Base-by-base conservation (phyloP, 2,888 invertebrate genomes). In the Habroteleia sp. region DNA sequence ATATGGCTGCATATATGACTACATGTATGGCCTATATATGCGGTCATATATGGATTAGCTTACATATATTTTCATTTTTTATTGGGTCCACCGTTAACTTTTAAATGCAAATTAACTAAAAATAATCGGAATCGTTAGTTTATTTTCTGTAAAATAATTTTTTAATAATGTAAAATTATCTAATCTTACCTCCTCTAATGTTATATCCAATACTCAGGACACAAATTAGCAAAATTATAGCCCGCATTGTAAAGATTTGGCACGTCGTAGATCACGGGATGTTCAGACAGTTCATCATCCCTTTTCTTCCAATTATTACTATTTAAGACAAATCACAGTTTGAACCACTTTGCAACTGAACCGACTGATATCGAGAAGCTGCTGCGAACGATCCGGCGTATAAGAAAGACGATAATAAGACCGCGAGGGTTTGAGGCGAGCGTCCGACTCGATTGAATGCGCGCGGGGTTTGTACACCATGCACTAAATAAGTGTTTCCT, bases 401-500 rank as follows among this genome's bases (percentile, higher is more conserved):
- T 39, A 73, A 62, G 68, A 76, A 72, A 52, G 68, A 76, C 60
- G 42, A 72, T 17, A 50, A 63, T 74, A 79, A 78, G 52, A 42
- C 66, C 62, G 76, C 73, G 60, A 66, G 52, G 77, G 39, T 62
- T 72, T 33, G 35, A 58, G 31, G 10, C 44, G 27, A 56, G 46
- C 27, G 37, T 46, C 11, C 17, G 69, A 80, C 76, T 77, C 63
- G 76, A 81, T 82, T 82, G 80, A 77, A 81, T 75, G 69, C 76
- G 63, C 79, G 74, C 79, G 37, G 60, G 72, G 29, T 69, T 74
- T 63, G 73, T 73, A 65, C 76, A 79, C 74, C 75, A 65, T 50
- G 58, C 65, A 66, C 83, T 86, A 87, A 87, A 79, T 83, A 84
- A 87, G 85, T 81, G 81, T 82, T 87, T 87, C 87, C 87, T 86